Evolutionary conservation across 2,888 invertebrate species (phyloP).

Genomic region (Drosophila paucipuncta): DNA sequence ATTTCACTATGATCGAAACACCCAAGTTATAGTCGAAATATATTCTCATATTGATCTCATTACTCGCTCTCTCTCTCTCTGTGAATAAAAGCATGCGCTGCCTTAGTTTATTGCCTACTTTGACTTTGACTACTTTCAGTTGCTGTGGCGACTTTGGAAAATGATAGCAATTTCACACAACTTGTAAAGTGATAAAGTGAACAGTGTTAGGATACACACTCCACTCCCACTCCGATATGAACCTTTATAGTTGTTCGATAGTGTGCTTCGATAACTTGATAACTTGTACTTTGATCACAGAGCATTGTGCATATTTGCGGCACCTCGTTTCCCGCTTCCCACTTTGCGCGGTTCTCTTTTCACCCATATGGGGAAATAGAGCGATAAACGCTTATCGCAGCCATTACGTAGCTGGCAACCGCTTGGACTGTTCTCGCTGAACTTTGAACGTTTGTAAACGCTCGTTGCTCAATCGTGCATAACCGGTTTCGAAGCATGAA

Average conservation of each 20-base stretch:
- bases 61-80: background rate
- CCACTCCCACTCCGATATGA: background rate
- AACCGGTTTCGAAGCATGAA: constrained; percentile 42
- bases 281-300: constrained; percentile 30
- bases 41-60: background rate
- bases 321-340: background rate
- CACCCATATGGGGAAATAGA: constrained; percentile 24
- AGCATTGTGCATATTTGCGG: background rate
- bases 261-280: background rate
- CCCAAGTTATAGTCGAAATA: background rate
- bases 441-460: constrained; percentile 36
- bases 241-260: background rate
- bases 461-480: background rate
- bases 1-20: background rate
- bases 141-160: background rate
- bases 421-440: constrained; percentile 16
- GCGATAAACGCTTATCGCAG: constrained; percentile 51
- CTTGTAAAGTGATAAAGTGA: background rate
- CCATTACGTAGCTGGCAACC: constrained; percentile 57
- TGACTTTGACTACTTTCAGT: no score
- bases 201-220: background rate
- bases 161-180: background rate
- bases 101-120: no score
- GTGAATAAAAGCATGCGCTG: no score
- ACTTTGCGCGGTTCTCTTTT: background rate